phyloP scores from a whole-genome alignment of 2,113 vertebrate species.

The Xenopus laevis region DNA sequence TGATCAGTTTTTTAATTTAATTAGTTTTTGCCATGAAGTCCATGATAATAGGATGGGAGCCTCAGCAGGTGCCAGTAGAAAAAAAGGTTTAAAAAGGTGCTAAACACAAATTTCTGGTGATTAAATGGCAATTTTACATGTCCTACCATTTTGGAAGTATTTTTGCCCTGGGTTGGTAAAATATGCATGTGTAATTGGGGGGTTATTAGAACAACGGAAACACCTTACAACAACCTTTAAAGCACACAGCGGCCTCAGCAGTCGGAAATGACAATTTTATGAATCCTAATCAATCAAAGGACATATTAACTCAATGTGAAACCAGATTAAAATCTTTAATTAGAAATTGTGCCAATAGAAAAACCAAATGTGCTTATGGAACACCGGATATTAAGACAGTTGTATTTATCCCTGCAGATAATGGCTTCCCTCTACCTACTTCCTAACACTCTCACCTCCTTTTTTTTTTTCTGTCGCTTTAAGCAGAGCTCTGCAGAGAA shows the following conservation, averaged over 20 bases:
- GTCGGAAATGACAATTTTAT: constrained; percentile 78
- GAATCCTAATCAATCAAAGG: constrained; percentile 83
- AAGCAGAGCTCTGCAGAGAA: constrained; percentile 65
- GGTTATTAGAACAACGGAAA: constrained; percentile 65
- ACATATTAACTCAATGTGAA: constrained; percentile 83
- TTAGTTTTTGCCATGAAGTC: no score
- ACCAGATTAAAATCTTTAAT: constrained; percentile 87
- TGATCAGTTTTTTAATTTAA: no score
- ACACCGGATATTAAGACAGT: constrained; percentile 81
- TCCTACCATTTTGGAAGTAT: no score
- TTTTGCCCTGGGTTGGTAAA: background rate
- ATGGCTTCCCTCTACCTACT: constrained; percentile 59
- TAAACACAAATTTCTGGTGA: no score
- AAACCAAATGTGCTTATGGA: constrained; percentile 79
- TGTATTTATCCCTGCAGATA: constrained; percentile 76
- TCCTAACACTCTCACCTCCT: constrained; percentile 67
- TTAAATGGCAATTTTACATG: no score
- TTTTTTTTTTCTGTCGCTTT: constrained; percentile 51
- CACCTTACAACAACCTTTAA: constrained; percentile 68
- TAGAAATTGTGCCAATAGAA: constrained; percentile 81
- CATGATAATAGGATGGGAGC: no score
- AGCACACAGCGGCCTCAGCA: constrained; percentile 70
- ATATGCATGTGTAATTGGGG: background rate
- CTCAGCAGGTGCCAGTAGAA: no score
- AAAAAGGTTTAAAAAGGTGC: no score